Evolutionary conservation across 2,888 invertebrate species (phyloP), one percentile per base, ranked within the genome.

Genomic region (Drosophila setosimentum): DNA sequence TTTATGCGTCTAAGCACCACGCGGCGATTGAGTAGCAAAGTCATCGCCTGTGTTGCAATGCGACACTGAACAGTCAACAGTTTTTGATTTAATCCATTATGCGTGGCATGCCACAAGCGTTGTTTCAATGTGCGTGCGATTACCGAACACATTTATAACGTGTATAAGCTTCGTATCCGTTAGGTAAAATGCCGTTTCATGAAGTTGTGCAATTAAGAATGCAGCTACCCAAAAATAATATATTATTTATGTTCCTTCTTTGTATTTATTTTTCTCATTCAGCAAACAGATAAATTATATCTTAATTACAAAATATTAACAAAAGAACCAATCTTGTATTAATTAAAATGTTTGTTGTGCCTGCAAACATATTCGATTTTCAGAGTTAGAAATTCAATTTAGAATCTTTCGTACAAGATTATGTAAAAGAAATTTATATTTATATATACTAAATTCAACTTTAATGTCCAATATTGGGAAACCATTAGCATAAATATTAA

Each of bases 1-100:
- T 82, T 82, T 82, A 82, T 82, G 82, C 64, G 70, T 79, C 82
- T 82, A 82, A 76, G 78, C 78, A 61, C 49, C 73, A 57, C 35
- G 45, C 51, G 59, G 53, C 57, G 57, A 33, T 48, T 49, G 71
- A 67, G 76, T 70, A 48, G 59, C 62, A 71, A 76, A 73, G 48
- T 70, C 79, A 61, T 50, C 65, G 73, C 73, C 68, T 62, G 16
- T 55, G 66, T 64, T 77, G 80, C 77, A 62, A 33, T 70, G 77
- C 69, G 69, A 24, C 78, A 70, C 48, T 48, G 58, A 51, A 61
- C 62, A 63, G 51, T 68, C 64, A 60, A 68, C 73, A 59, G 32
- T 59, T 57, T 69, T 64, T 67, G 75, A 75, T 68, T 74, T 66
- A 68, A 75, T 66, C 60, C 68, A 54, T 76, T 76, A 45, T 42